phyloP scores from a whole-genome alignment of 2,888 invertebrate species.

The Vesta saturnalis region DNA sequence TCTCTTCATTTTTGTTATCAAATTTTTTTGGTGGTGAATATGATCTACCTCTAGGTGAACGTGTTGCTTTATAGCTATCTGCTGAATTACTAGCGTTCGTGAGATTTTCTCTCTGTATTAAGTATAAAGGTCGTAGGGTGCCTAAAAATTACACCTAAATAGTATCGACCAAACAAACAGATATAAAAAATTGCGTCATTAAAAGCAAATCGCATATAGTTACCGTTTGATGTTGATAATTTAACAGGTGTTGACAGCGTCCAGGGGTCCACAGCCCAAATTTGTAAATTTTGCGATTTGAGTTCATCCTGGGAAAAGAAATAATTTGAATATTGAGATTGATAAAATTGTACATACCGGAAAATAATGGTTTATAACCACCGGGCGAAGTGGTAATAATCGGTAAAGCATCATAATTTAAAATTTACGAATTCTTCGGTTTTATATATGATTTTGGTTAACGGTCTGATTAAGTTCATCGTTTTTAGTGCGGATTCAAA shows the following conservation, averaged over 20 bases:
- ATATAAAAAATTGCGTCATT: too few species aligned
- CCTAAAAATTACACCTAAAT: slow-evolving; percentile 43
- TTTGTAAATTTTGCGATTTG: slow-evolving; percentile 48
- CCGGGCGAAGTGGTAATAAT: slow-evolving; percentile 59
- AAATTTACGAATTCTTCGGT: neutral
- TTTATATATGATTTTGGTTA: neutral
- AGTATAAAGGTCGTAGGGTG: slow-evolving; percentile 57
- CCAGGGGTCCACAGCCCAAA: slow-evolving; percentile 56
- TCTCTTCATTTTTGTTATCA: slow-evolving; percentile 21
- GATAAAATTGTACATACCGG: slow-evolving; percentile 49
- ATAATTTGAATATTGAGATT: neutral
- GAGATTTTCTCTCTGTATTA: slow-evolving; percentile 49
- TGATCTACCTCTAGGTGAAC: slow-evolving; percentile 53
- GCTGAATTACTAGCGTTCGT: slow-evolving; percentile 34
- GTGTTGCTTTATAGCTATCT: slow-evolving; percentile 20
- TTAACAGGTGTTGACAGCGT: slow-evolving; percentile 48
- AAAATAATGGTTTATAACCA: slow-evolving; percentile 56
- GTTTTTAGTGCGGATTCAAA: slow-evolving; percentile 1
- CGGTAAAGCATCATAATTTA: slow-evolving; percentile 60
- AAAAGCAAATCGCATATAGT: neutral
- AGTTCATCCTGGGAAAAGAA: slow-evolving; percentile 54
- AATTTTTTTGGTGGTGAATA: slow-evolving; percentile 55
- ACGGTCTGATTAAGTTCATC: neutral
- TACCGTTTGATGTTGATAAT: slow-evolving; percentile 47
- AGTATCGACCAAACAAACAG: neutral